Evolutionary conservation across 2,113 vertebrate species (phyloP).

Genomic region (Delphinapterus leucas): DNA sequence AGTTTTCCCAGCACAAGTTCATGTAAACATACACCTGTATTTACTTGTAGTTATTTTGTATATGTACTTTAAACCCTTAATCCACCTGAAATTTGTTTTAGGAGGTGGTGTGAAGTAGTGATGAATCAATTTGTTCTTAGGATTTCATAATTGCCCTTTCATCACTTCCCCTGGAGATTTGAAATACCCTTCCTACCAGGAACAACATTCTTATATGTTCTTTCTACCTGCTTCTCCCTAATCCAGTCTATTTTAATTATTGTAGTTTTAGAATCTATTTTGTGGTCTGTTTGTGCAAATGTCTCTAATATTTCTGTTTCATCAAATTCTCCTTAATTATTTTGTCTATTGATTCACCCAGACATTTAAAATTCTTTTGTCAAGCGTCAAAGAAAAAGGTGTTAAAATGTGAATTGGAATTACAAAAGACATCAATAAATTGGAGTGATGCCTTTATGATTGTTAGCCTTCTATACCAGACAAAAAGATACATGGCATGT

Average conservation of each 20-base stretch:
- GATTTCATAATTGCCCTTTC: background rate
- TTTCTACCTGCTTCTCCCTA: background rate
- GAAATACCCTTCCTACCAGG: background rate
- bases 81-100: background rate
- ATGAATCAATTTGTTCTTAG: background rate
- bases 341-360: background rate
- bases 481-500: fast-evolving
- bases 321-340: background rate
- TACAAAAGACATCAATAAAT: background rate
- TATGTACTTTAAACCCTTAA: background rate
- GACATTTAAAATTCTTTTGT: background rate
- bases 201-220: background rate
- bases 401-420: background rate
- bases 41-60: background rate
- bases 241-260: background rate
- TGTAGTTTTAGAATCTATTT: background rate
- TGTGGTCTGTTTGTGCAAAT: background rate
- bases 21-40: background rate
- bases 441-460: fast-evolving
- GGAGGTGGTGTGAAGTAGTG: background rate
- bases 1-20: background rate
- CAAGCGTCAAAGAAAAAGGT: background rate
- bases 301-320: background rate
- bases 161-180: background rate
- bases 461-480: background rate